Conservation (phyloP, 2,113 vertebrate genomes). For the Coryphaenoides rupestris region DNA sequence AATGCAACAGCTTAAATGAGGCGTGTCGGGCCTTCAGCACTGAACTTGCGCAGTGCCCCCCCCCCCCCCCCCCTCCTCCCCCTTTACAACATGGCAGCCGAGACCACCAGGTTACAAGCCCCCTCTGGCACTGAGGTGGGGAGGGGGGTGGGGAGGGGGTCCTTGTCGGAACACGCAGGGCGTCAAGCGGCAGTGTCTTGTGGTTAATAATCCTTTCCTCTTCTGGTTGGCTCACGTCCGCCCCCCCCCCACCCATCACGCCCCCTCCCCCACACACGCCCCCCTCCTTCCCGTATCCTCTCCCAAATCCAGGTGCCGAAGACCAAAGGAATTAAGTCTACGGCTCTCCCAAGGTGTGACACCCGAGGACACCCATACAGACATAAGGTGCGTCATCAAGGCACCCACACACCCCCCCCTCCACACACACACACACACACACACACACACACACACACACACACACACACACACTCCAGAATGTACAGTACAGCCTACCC, state of each 20-base stretch:
- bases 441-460: slow-evolving; percentile 11
- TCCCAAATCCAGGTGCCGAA: slow-evolving; percentile 37
- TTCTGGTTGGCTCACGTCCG: no score
- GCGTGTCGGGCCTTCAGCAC: slow-evolving; percentile 20
- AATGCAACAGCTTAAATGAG: slow-evolving; percentile 38
- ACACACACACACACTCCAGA: not conserved
- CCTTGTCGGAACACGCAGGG: slow-evolving; percentile 57
- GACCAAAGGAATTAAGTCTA: slow-evolving; percentile 15
- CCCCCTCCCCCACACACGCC: not conserved
- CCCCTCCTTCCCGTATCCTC: slow-evolving; percentile 11
- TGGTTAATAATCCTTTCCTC: slow-evolving; percentile 52
- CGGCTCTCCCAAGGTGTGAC: slow-evolving; percentile 2
- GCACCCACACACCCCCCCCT: slow-evolving; percentile 1
- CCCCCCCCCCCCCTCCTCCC: slow-evolving; percentile 8
- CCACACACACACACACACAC: not conserved
- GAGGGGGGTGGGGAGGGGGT: slow-evolving; percentile 24
- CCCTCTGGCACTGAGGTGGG: no score
- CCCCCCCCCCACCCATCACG: no score
- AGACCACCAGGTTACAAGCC: no score
- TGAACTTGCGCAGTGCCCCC: slow-evolving; percentile 36
- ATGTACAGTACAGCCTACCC: no score
- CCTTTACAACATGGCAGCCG: no score
- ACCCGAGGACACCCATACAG: slow-evolving; percentile 15
- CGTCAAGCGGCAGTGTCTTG: slow-evolving; percentile 47
- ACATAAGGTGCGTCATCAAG: no score